Evolutionary conservation across 2,113 vertebrate genomes (phyloP), one percentile per base, ranked within the genome.

Genomic region (Cynoglossus semilaevis): DNA sequence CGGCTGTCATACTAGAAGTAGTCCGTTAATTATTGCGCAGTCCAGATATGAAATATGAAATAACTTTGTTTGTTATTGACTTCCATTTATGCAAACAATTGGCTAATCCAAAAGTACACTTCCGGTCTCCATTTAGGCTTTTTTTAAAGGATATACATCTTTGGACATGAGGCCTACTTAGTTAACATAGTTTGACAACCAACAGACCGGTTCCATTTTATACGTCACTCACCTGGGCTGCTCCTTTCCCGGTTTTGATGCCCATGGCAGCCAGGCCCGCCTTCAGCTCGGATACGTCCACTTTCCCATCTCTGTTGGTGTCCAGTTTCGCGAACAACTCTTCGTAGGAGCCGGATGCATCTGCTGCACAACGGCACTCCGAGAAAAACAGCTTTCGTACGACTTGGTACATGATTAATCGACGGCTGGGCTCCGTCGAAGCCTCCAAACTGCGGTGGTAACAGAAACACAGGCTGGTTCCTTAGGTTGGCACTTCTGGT

Each of bases 251-350:
- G 15, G 92, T 66, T 0, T 88, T 85, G 81, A 95, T 87, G 70
- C 94, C 95, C 93, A 96, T 87, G 0, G 70, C 85, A 7, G 72
- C 74, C 11, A 98, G 93, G 50, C 95, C 95, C 4, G 87, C 85
- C 60, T 88, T 92, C n/a, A 97, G 91, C 88, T 97, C 95, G 15
- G 81, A 40, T 17, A 98, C 91, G 49, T 96, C 95, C 88, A 97
- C 94, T 55, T 90, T 91, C 0, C 95, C 95, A 80, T 97, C 95
- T 18, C 89, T 85, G 69, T 98, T 95, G 29, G 91, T 70, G 84
- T 98, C 95, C 76, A 98, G 90, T 49, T 85, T 92, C 71, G 71
- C 79, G 84, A 98, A 98, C 55, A 96, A 92, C 15, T 87, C 92
- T 36, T 91, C 90, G 83, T 96, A 97, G 0, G 70, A 84, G 60